Base-by-base conservation (phyloP, 2,113 vertebrate species). In the Myotis yumanensis region DNA sequence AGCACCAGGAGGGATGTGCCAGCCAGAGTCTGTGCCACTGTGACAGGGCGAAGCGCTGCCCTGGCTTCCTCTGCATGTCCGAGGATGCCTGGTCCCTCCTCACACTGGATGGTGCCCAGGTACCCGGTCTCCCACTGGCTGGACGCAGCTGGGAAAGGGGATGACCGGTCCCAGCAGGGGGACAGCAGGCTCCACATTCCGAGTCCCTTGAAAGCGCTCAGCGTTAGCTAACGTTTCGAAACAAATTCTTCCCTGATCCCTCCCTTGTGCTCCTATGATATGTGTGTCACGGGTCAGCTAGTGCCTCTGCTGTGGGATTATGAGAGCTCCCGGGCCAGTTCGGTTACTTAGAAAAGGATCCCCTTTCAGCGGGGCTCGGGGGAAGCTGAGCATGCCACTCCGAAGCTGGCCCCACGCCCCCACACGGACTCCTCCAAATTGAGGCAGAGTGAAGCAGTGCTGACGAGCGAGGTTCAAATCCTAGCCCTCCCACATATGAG, bases 181-280 rank as follows among this genome's bases (percentile, higher is more conserved):
- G 52, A 40, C 93, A 40, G 91, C 89, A 4, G 52, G 83, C 91
- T 93, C 46, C 75, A 94, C 85, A 96, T 57, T 95, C 16, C 1
- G 3, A 86, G 92, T 94, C 94, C 97, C 95, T 93, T 96, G 92
- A 97, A 97, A 94, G 91, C 59, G 15, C 95, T 93, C 59, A 28
- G 95, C 14, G 28, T 85, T 88, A 96, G 69, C 95, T 52, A 97
- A 90, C 85, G 89, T 95, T 98, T 97, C 95, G 97, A 96, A 98
- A 97, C 96, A 97, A 98, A 95, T 76, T 95, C 96, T 97, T 79
- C 46, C 52, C 85, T 84, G 87, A 97, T 71, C 91, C 96, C 94
- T 93, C 90, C 95, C 95, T 62, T 77, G 59, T 79, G 82, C 93
- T 62, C 54, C 89, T 72, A 82, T 92, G 95, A 95, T 68, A 90